phyloP scores from a whole-genome alignment of 2,888 invertebrate genomes.

The Lucinisca nassula region DNA sequence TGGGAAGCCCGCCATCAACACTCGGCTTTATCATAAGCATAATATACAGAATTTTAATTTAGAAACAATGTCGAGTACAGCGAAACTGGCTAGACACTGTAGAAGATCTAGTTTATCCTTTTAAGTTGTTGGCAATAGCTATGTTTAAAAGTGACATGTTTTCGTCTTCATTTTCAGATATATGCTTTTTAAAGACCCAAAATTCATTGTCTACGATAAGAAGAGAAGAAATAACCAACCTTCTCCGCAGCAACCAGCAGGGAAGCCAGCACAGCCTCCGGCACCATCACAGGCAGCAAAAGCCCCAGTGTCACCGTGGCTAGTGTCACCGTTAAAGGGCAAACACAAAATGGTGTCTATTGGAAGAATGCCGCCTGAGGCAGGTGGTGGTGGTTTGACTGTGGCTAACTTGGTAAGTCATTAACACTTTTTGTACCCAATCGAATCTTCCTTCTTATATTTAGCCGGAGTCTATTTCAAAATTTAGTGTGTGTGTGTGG shows the following conservation, averaged over 20 bases:
- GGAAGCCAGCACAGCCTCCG: background rate
- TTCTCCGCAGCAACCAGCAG: background rate
- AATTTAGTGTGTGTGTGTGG: too few relatives aligned
- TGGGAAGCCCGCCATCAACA: too few relatives aligned
- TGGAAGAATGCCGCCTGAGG: background rate
- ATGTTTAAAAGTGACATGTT: too few relatives aligned
- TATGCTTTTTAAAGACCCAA: conserved; percentile 58
- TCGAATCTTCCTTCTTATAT: too few relatives aligned
- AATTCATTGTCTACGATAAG: conserved; percentile 50
- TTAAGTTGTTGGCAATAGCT: too few relatives aligned
- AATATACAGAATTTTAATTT: too few relatives aligned
- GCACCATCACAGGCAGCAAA: background rate
- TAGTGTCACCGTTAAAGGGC: background rate
- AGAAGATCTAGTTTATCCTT: too few relatives aligned
- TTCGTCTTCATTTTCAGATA: conserved; percentile 58
- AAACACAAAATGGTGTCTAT: background rate
- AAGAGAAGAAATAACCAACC: background rate
- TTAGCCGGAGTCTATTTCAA: too few relatives aligned
- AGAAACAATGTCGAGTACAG: too few relatives aligned
- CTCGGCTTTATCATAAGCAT: too few relatives aligned
- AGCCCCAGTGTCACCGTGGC: background rate
- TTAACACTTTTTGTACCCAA: background rate
- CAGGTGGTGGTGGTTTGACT: background rate
- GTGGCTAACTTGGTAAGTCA: background rate
- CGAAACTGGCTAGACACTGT: too few relatives aligned